Conservation (phyloP, 2,888 invertebrate species). For the Gortyna flavago region DNA sequence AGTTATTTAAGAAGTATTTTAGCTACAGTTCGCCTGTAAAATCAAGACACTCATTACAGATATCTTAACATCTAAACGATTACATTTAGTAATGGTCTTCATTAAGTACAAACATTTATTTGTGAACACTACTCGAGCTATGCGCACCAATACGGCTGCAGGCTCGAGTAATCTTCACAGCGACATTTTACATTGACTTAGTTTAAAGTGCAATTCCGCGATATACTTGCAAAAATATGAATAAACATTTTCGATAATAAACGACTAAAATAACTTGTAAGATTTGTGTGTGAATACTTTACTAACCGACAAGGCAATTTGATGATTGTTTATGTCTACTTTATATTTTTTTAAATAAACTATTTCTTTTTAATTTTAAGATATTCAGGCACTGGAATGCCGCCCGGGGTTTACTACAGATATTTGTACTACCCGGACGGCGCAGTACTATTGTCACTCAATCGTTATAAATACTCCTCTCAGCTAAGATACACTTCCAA, state of each 20-base stretch:
- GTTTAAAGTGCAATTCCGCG: slow-evolving; percentile 75
- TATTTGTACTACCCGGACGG: slow-evolving; percentile 45
- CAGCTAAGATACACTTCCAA: slow-evolving; percentile 60
- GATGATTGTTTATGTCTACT: slow-evolving; percentile 67
- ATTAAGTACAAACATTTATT: slow-evolving; percentile 71
- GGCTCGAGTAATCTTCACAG: slow-evolving; percentile 70
- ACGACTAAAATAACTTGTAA: slow-evolving; percentile 66
- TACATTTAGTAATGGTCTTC: slow-evolving; percentile 61
- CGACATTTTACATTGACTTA: slow-evolving; percentile 72
- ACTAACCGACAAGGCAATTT: slow-evolving; percentile 73
- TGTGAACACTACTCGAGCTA: slow-evolving; percentile 64
- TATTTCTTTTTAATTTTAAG: slow-evolving; percentile 66
- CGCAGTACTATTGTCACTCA: slow-evolving; percentile 67
- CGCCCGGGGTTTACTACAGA: slow-evolving; percentile 59
- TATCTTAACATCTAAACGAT: slow-evolving; percentile 71
- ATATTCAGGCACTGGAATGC: slow-evolving; percentile 77
- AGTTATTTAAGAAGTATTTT: slow-evolving; percentile 61
- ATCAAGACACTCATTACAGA: slow-evolving; percentile 79
- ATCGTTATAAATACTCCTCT: slow-evolving; percentile 55
- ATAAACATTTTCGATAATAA: slow-evolving; percentile 69
- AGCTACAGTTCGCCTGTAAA: slow-evolving; percentile 79
- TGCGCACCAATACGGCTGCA: not conserved
- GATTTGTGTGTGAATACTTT: slow-evolving; percentile 69
- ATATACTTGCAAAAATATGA: slow-evolving; percentile 75
- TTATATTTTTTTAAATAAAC: slow-evolving; percentile 65